Conservation (phyloP, 2,113 vertebrate species). For the Aldabrachelys gigantea region DNA sequence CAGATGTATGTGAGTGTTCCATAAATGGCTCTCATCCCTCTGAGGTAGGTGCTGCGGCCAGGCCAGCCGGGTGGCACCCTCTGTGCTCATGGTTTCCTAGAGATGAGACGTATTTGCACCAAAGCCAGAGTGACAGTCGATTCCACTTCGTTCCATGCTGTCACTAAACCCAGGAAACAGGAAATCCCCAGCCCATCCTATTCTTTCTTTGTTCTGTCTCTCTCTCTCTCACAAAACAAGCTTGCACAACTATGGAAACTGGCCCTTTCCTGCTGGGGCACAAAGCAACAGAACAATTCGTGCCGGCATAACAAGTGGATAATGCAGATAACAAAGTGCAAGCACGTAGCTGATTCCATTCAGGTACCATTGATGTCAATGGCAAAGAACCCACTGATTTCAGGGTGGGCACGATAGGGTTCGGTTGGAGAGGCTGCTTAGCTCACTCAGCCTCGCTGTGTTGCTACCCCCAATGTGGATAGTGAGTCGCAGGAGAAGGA, state of each 20-base stretch:
- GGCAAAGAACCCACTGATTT: not conserved
- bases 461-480: not conserved
- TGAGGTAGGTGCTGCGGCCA: not conserved
- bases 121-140: not conserved
- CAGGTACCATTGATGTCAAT: not conserved
- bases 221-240: slow-evolving; percentile 31
- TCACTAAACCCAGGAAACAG: slow-evolving; percentile 49
- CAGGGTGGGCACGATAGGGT: not conserved
- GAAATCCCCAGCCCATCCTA: slow-evolving; percentile 18
- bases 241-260: slow-evolving; percentile 2
- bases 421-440: not conserved
- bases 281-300: slow-evolving; percentile 14
- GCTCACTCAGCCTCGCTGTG: not conserved
- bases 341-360: fast-evolving
- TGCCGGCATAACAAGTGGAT: slow-evolving; percentile 1
- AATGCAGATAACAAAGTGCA: not conserved
- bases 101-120: not conserved
- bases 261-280: slow-evolving; percentile 9
- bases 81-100: not conserved
- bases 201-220: not conserved
- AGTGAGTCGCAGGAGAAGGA: not conserved
- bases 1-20: fast-evolving
- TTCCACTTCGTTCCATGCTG: slow-evolving; percentile 30
- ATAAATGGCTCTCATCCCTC: fast-evolving
- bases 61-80: not conserved